Conservation (phyloP, 2,888 invertebrate species). For the Sabatieria punctata region DNA sequence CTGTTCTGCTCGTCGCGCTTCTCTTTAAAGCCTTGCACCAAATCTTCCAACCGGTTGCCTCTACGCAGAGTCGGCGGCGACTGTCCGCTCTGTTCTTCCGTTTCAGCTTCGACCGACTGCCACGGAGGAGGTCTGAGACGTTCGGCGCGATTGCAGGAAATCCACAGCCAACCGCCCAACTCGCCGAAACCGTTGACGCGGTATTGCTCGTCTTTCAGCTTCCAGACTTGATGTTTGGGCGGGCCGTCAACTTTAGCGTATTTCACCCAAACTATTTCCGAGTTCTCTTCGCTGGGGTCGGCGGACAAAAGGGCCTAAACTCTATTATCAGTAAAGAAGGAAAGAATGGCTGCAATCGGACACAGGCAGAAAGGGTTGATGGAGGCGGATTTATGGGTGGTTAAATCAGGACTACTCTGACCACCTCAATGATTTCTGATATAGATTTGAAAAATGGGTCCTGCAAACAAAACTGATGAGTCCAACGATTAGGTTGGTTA, state of each 20-base stretch:
- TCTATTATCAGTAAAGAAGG: too few relatives aligned
- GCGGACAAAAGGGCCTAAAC: conserved; percentile 11
- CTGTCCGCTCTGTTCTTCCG: not conserved
- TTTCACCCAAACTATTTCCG: conserved; percentile 48
- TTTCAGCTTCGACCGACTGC: not conserved
- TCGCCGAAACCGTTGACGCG: conserved; percentile 63
- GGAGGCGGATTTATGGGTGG: too few relatives aligned
- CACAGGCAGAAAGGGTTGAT: too few relatives aligned
- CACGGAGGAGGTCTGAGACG: too few relatives aligned
- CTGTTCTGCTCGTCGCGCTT: conserved; percentile 13
- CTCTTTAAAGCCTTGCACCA: conserved; percentile 10
- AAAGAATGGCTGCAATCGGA: too few relatives aligned
- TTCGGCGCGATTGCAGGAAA: conserved; percentile 14
- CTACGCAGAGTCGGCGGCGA: not conserved
- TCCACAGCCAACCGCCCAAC: conserved; percentile 33
- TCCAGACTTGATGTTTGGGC: conserved; percentile 34
- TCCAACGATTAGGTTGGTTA: too few relatives aligned
- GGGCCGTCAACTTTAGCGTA: conserved; percentile 63
- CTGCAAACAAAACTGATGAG: too few relatives aligned
- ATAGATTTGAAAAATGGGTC: too few relatives aligned
- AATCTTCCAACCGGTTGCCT: conserved; percentile 2
- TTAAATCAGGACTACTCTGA: too few relatives aligned
- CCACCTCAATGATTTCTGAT: too few relatives aligned
- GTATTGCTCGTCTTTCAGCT: conserved; percentile 95
- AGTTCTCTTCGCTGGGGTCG: conserved; percentile 32